A percentile compares a stretch with the other conserved stretches of the same genome.
These are phyloP conservation scores for Glandiceps talaboti DNA, from an alignment of 53 echinoderm and acorn worm species.

Conservation along the genomic window DNA sequence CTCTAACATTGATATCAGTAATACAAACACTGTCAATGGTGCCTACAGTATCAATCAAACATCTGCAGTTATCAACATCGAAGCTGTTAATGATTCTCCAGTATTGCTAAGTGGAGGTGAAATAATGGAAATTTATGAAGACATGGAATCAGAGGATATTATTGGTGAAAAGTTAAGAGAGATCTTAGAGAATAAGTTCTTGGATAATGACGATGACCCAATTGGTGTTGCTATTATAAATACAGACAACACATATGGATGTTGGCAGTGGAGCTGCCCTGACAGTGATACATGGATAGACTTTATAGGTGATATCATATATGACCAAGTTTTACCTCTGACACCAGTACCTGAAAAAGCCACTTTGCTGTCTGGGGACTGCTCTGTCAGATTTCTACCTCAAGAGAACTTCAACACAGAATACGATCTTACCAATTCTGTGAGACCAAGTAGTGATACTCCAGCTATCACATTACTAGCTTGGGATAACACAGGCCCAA, in stretches of 20 bases:
- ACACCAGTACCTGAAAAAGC: not conserved
- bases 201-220: not conserved
- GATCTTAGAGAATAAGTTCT: not conserved
- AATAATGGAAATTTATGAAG: not conserved
- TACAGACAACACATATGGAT: not conserved
- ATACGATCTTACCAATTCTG: not conserved
- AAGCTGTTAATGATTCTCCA: not conserved
- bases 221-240: not conserved
- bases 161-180: not conserved
- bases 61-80: not conserved
- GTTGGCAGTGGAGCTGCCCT: not conserved
- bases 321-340: not conserved
- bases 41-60: not conserved
- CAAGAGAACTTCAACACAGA: not conserved
- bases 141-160: not conserved
- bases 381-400: not conserved
- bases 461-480: not conserved
- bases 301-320: not conserved
- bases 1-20: not conserved
- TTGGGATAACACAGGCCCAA: not conserved
- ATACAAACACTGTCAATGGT: not conserved
- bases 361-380: not conserved
- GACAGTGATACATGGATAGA: not conserved
- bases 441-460: not conserved
- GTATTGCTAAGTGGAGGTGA: not conserved